Conservation (phyloP, 2,113 vertebrate genomes). For the Condylura cristata region DNA sequence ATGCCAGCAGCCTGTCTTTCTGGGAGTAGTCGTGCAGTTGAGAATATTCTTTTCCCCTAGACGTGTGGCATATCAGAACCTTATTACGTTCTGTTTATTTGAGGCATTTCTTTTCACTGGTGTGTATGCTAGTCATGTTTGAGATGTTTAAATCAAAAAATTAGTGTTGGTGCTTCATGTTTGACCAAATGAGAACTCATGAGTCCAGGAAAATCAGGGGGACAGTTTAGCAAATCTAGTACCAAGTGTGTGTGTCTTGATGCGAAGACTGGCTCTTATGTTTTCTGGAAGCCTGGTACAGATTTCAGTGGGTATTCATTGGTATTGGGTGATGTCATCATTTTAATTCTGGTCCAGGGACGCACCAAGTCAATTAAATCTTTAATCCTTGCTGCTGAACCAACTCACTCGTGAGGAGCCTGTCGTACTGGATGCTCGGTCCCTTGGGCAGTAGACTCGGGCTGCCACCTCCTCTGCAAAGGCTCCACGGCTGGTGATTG, state of each 20-base stretch:
- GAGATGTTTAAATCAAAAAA: background rate
- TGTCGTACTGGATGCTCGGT: background rate
- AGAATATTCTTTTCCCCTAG: background rate
- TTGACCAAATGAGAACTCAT: background rate
- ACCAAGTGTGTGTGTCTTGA: background rate
- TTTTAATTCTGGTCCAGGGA: slow-evolving; percentile 33
- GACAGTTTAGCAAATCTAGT: no score
- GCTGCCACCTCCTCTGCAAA: background rate
- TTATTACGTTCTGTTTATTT: background rate
- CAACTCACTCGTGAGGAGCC: background rate
- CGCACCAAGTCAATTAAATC: background rate
- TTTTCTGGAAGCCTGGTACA: slow-evolving; percentile 9
- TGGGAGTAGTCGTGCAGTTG: background rate
- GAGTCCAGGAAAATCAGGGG: no score
- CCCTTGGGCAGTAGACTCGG: background rate
- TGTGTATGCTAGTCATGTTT: background rate
- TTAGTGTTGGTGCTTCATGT: background rate
- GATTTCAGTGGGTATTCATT: background rate
- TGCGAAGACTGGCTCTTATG: background rate
- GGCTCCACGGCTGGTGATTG: background rate
- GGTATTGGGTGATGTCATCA: background rate
- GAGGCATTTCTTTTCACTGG: background rate
- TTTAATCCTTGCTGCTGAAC: slow-evolving; percentile 41
- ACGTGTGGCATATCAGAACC: background rate
- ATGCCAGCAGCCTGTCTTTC: background rate